Percentiles rank a stretch among this genome's conserved stretches.
Conservation (phyloP, 2,797 vertebrate species). For the Sphenopsis melanotis region DNA sequence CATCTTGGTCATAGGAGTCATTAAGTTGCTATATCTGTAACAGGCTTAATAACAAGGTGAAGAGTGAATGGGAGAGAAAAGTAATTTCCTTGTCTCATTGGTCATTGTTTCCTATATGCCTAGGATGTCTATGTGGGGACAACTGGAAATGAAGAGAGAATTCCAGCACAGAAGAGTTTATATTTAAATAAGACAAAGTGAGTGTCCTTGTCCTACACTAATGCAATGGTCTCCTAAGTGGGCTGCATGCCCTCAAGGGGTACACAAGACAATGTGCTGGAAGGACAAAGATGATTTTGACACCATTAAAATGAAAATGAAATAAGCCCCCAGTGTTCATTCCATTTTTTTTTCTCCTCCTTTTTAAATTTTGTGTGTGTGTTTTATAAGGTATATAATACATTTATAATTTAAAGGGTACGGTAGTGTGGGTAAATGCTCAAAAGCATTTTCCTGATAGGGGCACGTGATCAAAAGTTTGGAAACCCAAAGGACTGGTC, state of each 20-base stretch:
- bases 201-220: neutral
- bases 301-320: neutral
- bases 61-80: neutral
- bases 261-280: neutral
- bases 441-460: neutral
- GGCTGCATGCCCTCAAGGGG: neutral
- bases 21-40: neutral
- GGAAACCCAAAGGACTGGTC: neutral
- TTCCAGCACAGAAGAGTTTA: neutral
- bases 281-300: neutral
- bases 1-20: neutral
- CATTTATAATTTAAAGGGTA: neutral
- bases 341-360: neutral
- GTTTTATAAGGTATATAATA: neutral
- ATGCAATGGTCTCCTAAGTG: neutral
- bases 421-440: rapidly evolving
- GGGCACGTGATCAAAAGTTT: neutral
- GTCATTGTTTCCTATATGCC: neutral
- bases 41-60: neutral
- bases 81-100: neutral
- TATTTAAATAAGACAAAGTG: neutral
- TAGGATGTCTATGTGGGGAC: neutral
- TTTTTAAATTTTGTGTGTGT: neutral
- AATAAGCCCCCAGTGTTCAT: neutral
- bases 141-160: neutral